A percentile compares a stretch with the other conserved stretches of the same genome.
Evolutionary conservation across 2,113 vertebrate genomes (phyloP).

Genomic region (Larimichthys polyactis): DNA sequence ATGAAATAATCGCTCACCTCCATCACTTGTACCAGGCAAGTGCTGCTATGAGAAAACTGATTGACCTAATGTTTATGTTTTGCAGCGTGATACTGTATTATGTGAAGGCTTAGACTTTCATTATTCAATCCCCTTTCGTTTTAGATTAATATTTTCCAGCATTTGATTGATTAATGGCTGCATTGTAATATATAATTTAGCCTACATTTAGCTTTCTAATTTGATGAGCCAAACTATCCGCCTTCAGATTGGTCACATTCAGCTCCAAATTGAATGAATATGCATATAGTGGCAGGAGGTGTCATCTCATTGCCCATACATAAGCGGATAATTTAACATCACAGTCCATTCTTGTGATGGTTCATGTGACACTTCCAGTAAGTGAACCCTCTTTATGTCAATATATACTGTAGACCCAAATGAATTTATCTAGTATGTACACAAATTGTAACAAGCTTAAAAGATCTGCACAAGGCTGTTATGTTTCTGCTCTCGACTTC

Average conservation of each 20-base stretch:
- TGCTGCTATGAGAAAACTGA: too few relatives aligned
- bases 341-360: not conserved
- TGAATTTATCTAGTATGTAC: not conserved
- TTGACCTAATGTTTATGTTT: not conserved
- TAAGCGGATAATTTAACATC: not conserved
- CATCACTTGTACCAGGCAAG: not conserved
- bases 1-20: not conserved
- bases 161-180: conserved; percentile 36
- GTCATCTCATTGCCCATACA: conserved; percentile 4
- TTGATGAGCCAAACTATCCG: conserved; percentile 36
- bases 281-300: conserved; percentile 30
- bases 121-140: not conserved
- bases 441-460: not conserved
- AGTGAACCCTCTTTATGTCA: not conserved
- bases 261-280: conserved; percentile 38
- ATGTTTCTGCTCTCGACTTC: conserved; percentile 6
- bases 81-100: not conserved
- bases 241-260: conserved; percentile 32
- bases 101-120: not conserved
- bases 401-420: not conserved
- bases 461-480: not conserved
- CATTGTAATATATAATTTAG: conserved; percentile 5
- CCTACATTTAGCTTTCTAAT: conserved; percentile 19
- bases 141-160: not conserved
- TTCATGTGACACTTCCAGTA: conserved; percentile 13